phyloP scores from a whole-genome alignment of 2,113 vertebrate genomes.

The Muscicapa adusta region DNA sequence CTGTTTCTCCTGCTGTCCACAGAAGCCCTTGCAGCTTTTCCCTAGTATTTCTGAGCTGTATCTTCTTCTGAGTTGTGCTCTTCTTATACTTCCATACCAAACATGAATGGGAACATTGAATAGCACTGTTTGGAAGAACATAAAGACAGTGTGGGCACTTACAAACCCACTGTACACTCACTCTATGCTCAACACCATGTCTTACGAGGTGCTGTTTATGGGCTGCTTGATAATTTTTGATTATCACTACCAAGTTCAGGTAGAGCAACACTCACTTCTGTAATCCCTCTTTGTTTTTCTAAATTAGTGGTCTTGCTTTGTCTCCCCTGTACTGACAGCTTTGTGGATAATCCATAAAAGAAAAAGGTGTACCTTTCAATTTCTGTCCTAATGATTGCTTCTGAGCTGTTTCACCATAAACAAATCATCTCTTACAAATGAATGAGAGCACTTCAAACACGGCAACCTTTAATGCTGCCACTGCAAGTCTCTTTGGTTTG shows the following conservation, averaged over 20 bases:
- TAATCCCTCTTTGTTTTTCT: neutral
- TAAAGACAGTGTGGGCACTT: neutral
- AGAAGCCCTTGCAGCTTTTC: neutral
- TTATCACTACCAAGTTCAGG: neutral
- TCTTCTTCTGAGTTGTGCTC: neutral
- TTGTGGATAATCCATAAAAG: neutral
- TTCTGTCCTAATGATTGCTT: neutral
- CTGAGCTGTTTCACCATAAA: neutral
- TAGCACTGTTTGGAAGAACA: neutral
- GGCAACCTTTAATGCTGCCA: neutral
- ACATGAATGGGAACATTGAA: neutral
- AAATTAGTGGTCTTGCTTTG: neutral
- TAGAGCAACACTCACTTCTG: neutral
- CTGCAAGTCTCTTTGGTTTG: neutral
- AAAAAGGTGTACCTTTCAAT: neutral
- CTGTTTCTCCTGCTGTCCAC: neutral
- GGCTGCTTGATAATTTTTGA: neutral
- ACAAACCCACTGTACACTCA: neutral
- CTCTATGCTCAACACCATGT: neutral
- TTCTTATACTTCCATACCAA: neutral
- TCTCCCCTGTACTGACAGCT: neutral
- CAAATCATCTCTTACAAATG: neutral
- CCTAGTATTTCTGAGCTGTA: neutral
- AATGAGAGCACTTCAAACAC: neutral
- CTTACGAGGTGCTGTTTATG: neutral